Evolutionary conservation across 2,797 vertebrate genomes (phyloP).

Genomic region (Furcifer pardalis): DNA sequence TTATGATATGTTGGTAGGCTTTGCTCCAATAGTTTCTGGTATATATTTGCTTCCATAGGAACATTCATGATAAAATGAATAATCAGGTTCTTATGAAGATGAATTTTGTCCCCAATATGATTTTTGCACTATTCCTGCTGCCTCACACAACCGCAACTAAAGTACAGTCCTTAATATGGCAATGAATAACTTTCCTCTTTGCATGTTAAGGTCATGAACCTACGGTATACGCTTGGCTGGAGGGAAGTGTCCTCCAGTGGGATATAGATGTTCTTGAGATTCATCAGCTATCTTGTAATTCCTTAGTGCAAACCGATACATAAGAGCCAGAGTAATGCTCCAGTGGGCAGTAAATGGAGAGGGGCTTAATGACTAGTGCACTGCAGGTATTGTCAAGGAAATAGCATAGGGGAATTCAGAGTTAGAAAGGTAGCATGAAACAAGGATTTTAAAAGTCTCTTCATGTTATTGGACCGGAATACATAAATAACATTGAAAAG

Average conservation of each 20-base stretch:
- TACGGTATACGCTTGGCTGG: neutral
- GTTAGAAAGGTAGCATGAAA: neutral
- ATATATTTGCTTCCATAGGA: too few species aligned
- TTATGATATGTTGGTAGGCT: too few species aligned
- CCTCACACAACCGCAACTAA: neutral
- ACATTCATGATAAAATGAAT: too few species aligned
- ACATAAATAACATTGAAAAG: neutral
- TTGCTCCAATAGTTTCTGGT: too few species aligned
- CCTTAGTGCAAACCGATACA: neutral
- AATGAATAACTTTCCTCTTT: neutral
- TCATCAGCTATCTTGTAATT: neutral
- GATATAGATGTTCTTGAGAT: neutral
- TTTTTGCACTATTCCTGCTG: neutral
- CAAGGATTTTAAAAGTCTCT: neutral
- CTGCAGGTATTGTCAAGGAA: neutral
- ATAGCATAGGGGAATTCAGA: neutral
- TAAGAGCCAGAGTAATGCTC: neutral
- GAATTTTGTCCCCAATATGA: neutral
- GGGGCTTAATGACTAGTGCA: rapidly evolving
- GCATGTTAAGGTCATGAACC: neutral
- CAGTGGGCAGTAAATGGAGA: neutral
- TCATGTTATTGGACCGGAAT: neutral
- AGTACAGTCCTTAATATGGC: neutral
- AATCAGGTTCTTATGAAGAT: neutral
- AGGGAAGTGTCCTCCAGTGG: neutral